Base-by-base conservation (phyloP, 2,113 vertebrate species). In the Etheostoma spectabile region DNA sequence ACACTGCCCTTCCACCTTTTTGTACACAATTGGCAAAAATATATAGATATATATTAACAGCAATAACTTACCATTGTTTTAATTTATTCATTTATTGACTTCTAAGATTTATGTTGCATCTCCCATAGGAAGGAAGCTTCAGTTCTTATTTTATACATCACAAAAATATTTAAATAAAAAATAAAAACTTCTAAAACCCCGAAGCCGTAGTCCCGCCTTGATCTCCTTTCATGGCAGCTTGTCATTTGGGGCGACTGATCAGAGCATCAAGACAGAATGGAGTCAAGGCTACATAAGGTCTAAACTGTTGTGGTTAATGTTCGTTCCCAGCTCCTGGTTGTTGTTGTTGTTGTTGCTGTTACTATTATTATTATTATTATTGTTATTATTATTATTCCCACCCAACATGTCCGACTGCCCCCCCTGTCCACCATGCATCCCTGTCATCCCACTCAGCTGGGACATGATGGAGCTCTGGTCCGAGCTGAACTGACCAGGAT, bases 11-110 rank as follows among this genome's bases (percentile, higher is more conserved):
- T 88, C 88, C 91, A 91, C 89, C 89, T 87, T 89, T 95, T 95
- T 96, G 91, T 95, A 95, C 94, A 95, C 91, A 95, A 93, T 91
- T 95, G 94, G 94, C 94, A 95, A 96, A 95, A 95, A 95, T 94
- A 95, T 92, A 94, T 92, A 95, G 87, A 92, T 93, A 95, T 94
- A 95, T 95, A 95, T 95, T 95, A 95, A 95, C 95, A 96, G 93
- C 93, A 95, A 96, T 95, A 96, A 96, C 95, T 96, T 97, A 96
- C 96, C 96, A 95, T 96, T 96, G 96, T 97, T 97, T 98, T 94
- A 97, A 96, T 96, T 95, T 95, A 95, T 95, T 94, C 93, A 95
- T 92, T 84, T 85, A 93, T 91, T 86, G 79, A 92, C 90, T 92
- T 92, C 91, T 94, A 89, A 88, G 90, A 94, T 95, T 94, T 92